Conservation (phyloP, 2,888 invertebrate species). For the Macaria notata region DNA sequence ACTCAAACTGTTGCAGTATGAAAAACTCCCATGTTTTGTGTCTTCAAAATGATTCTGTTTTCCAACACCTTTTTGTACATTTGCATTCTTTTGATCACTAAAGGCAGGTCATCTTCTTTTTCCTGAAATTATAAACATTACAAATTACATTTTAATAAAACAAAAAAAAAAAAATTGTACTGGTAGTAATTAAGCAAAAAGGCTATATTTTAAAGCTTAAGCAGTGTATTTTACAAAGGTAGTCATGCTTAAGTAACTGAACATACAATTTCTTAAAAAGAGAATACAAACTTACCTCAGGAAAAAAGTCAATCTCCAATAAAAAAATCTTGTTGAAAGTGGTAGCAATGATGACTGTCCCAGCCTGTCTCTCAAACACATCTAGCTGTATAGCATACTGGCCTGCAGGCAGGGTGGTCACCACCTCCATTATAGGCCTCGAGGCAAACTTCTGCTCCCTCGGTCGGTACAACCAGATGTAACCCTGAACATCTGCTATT, state of each 20-base stretch:
- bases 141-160: neutral
- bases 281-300: conserved; percentile 53
- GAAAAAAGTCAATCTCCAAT: conserved; percentile 61
- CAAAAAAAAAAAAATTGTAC: neutral
- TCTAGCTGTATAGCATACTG: conserved; percentile 64
- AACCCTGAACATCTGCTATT: conserved; percentile 57
- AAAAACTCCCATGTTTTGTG: conserved; percentile 1
- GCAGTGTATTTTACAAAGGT: no score
- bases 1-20: neutral
- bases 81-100: conserved; percentile 45
- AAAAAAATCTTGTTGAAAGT: conserved; percentile 62
- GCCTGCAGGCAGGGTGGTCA: conserved; percentile 56
- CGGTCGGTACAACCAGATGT: conserved; percentile 61
- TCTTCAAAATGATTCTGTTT: conserved; percentile 50
- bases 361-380: conserved; percentile 61
- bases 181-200: no score
- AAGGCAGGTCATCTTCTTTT: conserved; percentile 44
- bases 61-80: conserved; percentile 62
- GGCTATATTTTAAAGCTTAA: no score
- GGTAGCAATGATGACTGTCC: conserved; percentile 58
- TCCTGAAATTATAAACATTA: conserved; percentile 49
- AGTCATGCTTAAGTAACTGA: neutral
- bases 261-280: no score
- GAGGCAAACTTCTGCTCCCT: conserved; percentile 52
- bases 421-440: conserved; percentile 56